These are phyloP conservation scores for Lasiommata megera DNA, from an alignment of 2,888 invertebrate species.

Conservation along the genomic window DNA sequence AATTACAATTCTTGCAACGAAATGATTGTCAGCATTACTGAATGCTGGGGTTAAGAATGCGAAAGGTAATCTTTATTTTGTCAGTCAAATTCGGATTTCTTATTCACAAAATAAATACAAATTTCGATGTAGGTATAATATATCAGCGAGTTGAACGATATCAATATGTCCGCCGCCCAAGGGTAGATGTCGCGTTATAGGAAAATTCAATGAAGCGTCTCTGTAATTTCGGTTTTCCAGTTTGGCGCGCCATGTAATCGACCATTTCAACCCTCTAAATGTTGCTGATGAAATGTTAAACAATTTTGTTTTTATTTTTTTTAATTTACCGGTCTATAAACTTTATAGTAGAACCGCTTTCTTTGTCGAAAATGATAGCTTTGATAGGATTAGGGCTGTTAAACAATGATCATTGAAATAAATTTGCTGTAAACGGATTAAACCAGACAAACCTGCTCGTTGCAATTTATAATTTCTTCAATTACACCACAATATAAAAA, in stretches of 20 bases:
- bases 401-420: too few relatives aligned
- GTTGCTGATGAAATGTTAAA: constrained; percentile 1
- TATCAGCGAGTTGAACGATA: constrained; percentile 9
- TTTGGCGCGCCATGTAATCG: constrained; percentile 52
- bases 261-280: constrained; percentile 14
- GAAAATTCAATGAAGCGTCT: constrained; percentile 73
- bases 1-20: too few relatives aligned
- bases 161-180: constrained; percentile 29
- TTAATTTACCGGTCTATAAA: background rate
- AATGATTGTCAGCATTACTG: too few relatives aligned
- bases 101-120: background rate
- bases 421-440: too few relatives aligned
- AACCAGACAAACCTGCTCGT: too few relatives aligned
- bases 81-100: background rate
- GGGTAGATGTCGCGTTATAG: constrained; percentile 56
- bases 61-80: background rate
- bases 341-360: too few relatives aligned
- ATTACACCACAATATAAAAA: too few relatives aligned
- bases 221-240: constrained; percentile 77
- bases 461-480: too few relatives aligned
- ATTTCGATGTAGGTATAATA: background rate
- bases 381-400: too few relatives aligned
- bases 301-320: background rate
- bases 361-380: too few relatives aligned
- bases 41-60: too few relatives aligned